A percentile compares a stretch with the other conserved stretches of the same genome.
Evolutionary conservation across 2,113 vertebrate species (phyloP).

Genomic region (Triplophysa dalaica): DNA sequence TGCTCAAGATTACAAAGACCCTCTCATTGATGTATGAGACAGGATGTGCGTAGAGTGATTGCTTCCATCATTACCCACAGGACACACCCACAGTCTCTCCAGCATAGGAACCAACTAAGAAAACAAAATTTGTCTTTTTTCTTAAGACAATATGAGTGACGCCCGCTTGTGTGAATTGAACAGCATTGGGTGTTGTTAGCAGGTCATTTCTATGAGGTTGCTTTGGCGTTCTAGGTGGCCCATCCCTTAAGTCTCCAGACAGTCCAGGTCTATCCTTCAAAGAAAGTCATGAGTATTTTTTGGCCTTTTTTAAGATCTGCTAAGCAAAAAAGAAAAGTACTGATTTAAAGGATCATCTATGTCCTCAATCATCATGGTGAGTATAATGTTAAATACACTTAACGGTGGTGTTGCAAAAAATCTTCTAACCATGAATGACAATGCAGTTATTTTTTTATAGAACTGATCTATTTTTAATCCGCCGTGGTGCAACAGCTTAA

Average conservation of each 20-base stretch:
- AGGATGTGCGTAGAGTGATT: neutral
- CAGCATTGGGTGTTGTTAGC: neutral
- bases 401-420: neutral
- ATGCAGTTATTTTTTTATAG: neutral
- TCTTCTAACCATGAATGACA: neutral
- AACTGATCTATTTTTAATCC: constrained; percentile 17
- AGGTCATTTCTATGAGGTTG: neutral
- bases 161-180: too few species aligned
- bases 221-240: neutral
- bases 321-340: too few species aligned
- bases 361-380: too few species aligned
- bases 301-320: too few species aligned
- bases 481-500: neutral
- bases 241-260: neutral
- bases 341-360: too few species aligned
- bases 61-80: neutral
- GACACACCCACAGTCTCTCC: neutral
- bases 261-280: too few species aligned
- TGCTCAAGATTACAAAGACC: neutral
- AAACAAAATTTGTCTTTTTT: neutral
- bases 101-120: neutral
- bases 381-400: neutral
- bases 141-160: too few species aligned
- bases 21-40: neutral
- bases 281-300: too few species aligned